Base-by-base conservation (phyloP, 1,140 invertebrate genomes). In the Neelides sp. region DNA sequence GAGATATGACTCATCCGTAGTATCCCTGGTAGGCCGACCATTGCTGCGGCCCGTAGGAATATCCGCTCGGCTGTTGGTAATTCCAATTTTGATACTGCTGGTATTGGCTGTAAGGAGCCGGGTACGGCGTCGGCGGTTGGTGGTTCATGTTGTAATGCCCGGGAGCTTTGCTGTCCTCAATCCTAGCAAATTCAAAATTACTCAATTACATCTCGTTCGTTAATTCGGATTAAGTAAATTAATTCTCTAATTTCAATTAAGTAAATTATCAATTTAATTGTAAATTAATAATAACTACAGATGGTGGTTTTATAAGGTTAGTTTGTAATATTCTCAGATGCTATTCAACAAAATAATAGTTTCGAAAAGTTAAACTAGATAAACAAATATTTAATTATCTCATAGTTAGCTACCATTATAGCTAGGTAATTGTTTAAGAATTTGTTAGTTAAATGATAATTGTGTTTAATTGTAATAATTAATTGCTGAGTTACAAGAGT, bases 71-170 rank as follows among this genome's bases (percentile, higher is more conserved):
- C 41, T 58, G 56, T 26, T 58, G 51, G 23, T 54, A 51, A 43
- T 54, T 54, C 51, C 52, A 74, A 43, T 73, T 73, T 0, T 70
- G 71, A 61, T 75, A 72, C 26, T 52, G 54, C 0, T 53, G 50
- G 10, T 71, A 71, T n/a, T 78, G 77, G 55, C 78, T 76, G 54
- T 71, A 77, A 48, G 77, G 49, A 45, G 50, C n/a, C n/a, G n/a
- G n/a, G 75, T 44, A 70, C 68, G 34, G 69, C 64, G 19, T 73
- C 70, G n/a, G 28, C 7, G n/a, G 28, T 5, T 28, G 7, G 19
- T 47, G 28, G 2, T 54, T 70, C 67, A 26, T 70, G 73, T 28
- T 62, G 48, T 77, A 76, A 22, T 35, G 41, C 69, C 67, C 22
- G 66, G 65, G 12, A 64, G 45, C 44, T 62, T 59, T 32, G 54